phyloP scores from a whole-genome alignment of 2,113 vertebrate genomes.

The Dunckerocampus dactyliophorus region DNA sequence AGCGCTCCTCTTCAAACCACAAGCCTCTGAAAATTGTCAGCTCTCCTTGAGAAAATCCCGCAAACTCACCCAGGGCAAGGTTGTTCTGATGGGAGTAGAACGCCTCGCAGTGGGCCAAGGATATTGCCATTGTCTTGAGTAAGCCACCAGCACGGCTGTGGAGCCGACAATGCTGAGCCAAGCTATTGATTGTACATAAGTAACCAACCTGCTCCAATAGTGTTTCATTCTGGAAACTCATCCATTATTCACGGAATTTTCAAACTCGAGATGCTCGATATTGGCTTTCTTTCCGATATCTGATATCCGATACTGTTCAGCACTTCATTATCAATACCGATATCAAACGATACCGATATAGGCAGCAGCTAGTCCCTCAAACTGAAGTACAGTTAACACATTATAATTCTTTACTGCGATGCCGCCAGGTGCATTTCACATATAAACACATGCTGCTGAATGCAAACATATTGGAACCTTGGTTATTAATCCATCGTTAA shows the following conservation, averaged over 20 bases:
- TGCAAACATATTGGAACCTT: too few species aligned
- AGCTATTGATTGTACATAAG: slow-evolving; percentile 54
- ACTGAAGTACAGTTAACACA: too few species aligned
- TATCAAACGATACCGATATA: too few species aligned
- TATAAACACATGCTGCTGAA: too few species aligned
- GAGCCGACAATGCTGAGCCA: slow-evolving; percentile 16
- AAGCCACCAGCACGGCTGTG: not conserved
- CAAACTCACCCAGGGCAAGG: slow-evolving; percentile 61
- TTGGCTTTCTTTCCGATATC: slow-evolving; percentile 12
- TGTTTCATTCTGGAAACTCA: slow-evolving; percentile 24
- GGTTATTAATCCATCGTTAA: too few species aligned
- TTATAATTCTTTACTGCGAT: too few species aligned
- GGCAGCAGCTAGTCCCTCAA: too few species aligned
- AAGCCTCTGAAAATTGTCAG: slow-evolving; percentile 53
- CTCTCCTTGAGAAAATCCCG: slow-evolving; percentile 57
- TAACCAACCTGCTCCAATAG: slow-evolving; percentile 34
- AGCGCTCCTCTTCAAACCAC: slow-evolving; percentile 16
- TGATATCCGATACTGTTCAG: too few species aligned
- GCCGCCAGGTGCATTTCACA: too few species aligned
- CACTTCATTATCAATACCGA: too few species aligned
- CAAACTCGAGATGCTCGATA: not conserved
- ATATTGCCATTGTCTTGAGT: slow-evolving; percentile 16
- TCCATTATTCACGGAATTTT: slow-evolving; percentile 47
- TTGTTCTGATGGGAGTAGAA: slow-evolving; percentile 54
- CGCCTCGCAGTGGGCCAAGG: slow-evolving; percentile 18